Percentiles rank a stretch among this genome's conserved stretches.
Conservation (phyloP, 2,888 invertebrate genomes). For the Lasioglossum figueresi region DNA sequence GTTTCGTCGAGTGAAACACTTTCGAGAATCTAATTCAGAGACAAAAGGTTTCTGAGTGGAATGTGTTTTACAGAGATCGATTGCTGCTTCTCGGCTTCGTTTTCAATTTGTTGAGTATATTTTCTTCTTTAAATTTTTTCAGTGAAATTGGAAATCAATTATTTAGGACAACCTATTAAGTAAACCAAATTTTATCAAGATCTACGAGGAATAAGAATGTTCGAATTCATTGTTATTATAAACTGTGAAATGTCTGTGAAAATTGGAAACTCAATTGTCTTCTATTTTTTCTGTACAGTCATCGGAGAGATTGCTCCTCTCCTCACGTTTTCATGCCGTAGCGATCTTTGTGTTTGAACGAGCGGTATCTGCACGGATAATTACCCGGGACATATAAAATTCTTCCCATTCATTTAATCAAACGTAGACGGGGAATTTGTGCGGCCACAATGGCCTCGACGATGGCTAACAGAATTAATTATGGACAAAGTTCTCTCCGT, state of each 20-base stretch:
- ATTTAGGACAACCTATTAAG: too few relatives aligned
- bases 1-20: neutral
- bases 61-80: neutral
- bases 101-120: neutral
- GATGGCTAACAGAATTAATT: constrained; percentile 3
- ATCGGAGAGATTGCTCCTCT: neutral
- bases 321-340: neutral
- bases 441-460: constrained; percentile 3
- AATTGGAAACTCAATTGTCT: neutral
- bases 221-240: too few relatives aligned
- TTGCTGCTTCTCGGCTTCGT: neutral
- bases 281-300: neutral
- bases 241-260: neutral
- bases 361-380: neutral
- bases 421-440: constrained; percentile 5
- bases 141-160: too few relatives aligned
- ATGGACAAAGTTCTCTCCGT: neutral
- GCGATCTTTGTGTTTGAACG: neutral
- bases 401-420: neutral
- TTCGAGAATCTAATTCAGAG: neutral
- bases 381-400: neutral
- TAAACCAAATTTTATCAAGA: too few relatives aligned
- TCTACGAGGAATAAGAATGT: too few relatives aligned
- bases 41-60: neutral
- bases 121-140: too few relatives aligned